phyloP scores from a whole-genome alignment of 2,113 vertebrate species.

The cat (Felis catus) region F.catus_Fca126_mat1.0 CM031411.1:15056501-15057000 shows the following conservation, averaged over 20 bases:
- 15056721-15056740: no score
- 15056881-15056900: neutral
- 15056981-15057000: neutral
- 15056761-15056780: neutral
- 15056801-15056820: neutral
- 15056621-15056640: no score
- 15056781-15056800: neutral
- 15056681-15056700: no score
- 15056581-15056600: no score
- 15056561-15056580: no score
- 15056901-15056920: neutral
- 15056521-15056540: neutral
- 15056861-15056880: neutral
- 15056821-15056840: neutral
- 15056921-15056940: neutral
- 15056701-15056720: no score
- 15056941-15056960: neutral
- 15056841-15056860: neutral
- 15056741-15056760: no score
- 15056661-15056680: no score
- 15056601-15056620: no score
- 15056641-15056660: no score
- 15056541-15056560: neutral
- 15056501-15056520: neutral
- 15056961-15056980: neutral